Base-by-base conservation (phyloP, 1,140 invertebrate species). In the Adelges cooleyi region DNA sequence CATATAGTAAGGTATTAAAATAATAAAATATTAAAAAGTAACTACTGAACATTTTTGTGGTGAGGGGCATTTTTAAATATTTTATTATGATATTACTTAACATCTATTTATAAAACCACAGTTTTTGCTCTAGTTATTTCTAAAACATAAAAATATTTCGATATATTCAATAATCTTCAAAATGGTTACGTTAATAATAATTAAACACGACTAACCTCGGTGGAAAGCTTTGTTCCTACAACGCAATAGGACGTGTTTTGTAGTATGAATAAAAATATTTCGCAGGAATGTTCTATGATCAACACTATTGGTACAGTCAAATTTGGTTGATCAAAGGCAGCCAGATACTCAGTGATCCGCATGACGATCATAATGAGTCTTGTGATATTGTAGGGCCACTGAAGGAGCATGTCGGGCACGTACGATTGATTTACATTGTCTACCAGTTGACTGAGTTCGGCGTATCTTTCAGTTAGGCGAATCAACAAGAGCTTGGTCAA, bases 361-460 rank as follows among this genome's bases (percentile, higher is more conserved):
- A 59, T 44, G 22, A 59, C 23, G 38, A 44, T 40, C 54, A 59
- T 59, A 1, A 59, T 27, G 38, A 59, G 20, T 6, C 54, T 38
- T n/a, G 44, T 5, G 22, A 59, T 46, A 23, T 44, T 59, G 38
- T 59, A 59, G n/a, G 17, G n/a, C 54, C 54, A 59, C 38, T 59
- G 40, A 10, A 59, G 3, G 6, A 59, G n/a, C 54, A 59, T 44
- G 1, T 44, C 54, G 13, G 54, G 23, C 17, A n/a, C 40, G 38
- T 59, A 59, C 0, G 40, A 38, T 9, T 23, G 11, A 17, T 59
- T 59, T 0, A 59, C 23, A 40, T 59, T 17, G 13, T 27, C 54
- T 22, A 27, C 25, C 1, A 59, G 38, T 5, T 22, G 11, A 23
- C 54, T 27, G 23, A 59, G 54, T 0, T 59, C 40, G 15, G 42